Evolutionary conservation across 1,140 invertebrate genomes (phyloP), one percentile per base, ranked within the genome.

Genomic region (Drosophila chauvacae): DNA sequence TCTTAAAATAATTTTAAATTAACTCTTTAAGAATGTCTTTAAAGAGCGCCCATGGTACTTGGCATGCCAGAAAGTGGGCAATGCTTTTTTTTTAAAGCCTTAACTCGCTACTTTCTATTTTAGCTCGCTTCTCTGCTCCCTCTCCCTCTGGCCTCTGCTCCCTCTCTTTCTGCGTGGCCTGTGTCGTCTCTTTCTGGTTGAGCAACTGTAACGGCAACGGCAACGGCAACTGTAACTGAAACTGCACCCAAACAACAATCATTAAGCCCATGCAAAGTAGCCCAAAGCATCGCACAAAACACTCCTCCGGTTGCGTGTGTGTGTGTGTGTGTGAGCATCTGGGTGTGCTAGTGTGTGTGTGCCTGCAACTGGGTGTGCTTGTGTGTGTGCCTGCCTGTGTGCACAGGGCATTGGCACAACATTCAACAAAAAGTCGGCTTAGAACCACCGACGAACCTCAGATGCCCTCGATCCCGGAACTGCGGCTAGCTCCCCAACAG

Each of bases 231-330:
- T 62, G 82, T 57, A 78, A 81, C 78, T 82, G 82, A 75, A 75
- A 80, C 84, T 87, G 84, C 76, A 68, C 66, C 80, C 82, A 88
- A 88, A 86, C 76, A 86, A 83, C 83, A 83, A 88, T 80, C 71
- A 72, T 86, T 83, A 86, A 83, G 83, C 84, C 60, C 60, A 62
- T 80, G 77, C 77, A 70, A 87, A 87, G 83, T 88, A 78, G 84
- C 80, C 77, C 53, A 66, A 57, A 80, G 84, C 72, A 83, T 64
- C 55, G 59, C 53, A 68, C 30, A 80, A 39, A 56, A 74, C 55
- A 70, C 30, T 56, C 48, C 48, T 69, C 18, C 5, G 23, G 14
- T 18, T 64, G 47, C 63, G 20, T 51, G 30, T 56, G 23, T 53
- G 20, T 51, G 30, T 56, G 23, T 53, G 28, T 39, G 26, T 53